Evolutionary conservation across 2,888 invertebrate genomes (phyloP), one percentile per base, ranked within the genome.

Genomic region (Himalopsyche anomala): DNA sequence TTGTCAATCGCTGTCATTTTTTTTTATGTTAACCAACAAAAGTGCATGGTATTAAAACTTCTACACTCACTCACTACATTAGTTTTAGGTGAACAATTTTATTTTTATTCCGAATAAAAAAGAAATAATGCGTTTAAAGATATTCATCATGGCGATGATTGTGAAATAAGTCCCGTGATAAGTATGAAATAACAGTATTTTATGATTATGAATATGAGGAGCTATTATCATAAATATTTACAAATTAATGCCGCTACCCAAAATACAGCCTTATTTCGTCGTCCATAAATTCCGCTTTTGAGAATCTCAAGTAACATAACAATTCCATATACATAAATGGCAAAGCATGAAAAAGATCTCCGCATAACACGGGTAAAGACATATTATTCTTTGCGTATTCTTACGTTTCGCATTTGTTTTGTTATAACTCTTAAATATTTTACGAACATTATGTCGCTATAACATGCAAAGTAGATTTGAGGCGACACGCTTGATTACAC

Each of bases 391-490:
- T 80, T 36, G 51, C 80, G n/a, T 42, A 54, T 82, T 54, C 80
- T 69, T 86, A 54, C 82, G 19, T 36, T 74, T 38, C 62, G 82
- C 86, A 74, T 86, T 82, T 84, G 87, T 88, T 88, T 88, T 85
- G 86, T 87, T 82, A 88, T 83, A 87, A 87, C 87, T 87, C 88
- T 88, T 88, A 88, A 88, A 88, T 88, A 88, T 88, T 86, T 87
- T 84, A 88, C 87, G 87, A 85, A 82, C 85, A 83, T 87, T 85
- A 88, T 84, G 84, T 81, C 42, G 85, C 79, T 54, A 82, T 87
- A 88, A 87, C 88, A 88, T 87, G 88, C 88, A 88, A 88, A 85
- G 88, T 80, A 85, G 84, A 85, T 82, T 85, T 87, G 54, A 84
- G 85, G 62, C 87, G 83, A 83, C 84, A 69, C 79, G 79, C 83